Conservation (phyloP, 2,888 invertebrate genomes). For the Micoletzkya japonica region DNA sequence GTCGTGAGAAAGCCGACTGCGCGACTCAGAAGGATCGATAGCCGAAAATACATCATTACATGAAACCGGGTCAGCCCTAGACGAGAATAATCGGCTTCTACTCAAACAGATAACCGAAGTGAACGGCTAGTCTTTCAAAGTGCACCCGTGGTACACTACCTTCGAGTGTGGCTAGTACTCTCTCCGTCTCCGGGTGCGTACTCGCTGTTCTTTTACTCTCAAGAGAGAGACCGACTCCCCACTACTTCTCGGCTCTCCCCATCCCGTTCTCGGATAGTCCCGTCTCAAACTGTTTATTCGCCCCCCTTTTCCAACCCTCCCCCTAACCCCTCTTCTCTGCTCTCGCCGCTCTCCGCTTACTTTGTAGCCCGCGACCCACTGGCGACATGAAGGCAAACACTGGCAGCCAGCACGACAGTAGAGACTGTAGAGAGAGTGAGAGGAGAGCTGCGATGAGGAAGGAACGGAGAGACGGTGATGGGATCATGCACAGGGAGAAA, state of each 20-base stretch:
- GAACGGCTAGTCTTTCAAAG: too few species aligned
- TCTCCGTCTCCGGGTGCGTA: constrained; percentile 5
- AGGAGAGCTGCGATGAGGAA: not conserved
- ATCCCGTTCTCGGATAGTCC: not conserved
- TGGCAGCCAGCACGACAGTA: not conserved
- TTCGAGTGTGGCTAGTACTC: not conserved
- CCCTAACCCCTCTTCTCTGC: too few species aligned
- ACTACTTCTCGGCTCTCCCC: not conserved
- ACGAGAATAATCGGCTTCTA: too few species aligned
- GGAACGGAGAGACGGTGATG: not conserved
- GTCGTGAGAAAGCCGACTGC: too few species aligned
- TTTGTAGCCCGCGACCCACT: constrained; percentile 23
- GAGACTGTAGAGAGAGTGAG: constrained; percentile 11
- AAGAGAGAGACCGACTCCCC: not conserved
- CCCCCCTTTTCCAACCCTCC: too few species aligned
- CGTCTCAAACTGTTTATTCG: too few species aligned
- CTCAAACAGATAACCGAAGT: too few species aligned
- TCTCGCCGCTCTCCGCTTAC: not conserved
- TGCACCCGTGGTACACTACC: too few species aligned
- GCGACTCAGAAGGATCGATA: too few species aligned
- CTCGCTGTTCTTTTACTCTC: not conserved
- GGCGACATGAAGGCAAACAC: constrained; percentile 13
- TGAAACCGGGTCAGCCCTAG: too few species aligned
- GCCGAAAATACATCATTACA: too few species aligned
- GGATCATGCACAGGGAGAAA: too few species aligned